Evolutionary conservation across 1,140 invertebrate genomes (phyloP).

Genomic region (Drosophila trapezifrons): DNA sequence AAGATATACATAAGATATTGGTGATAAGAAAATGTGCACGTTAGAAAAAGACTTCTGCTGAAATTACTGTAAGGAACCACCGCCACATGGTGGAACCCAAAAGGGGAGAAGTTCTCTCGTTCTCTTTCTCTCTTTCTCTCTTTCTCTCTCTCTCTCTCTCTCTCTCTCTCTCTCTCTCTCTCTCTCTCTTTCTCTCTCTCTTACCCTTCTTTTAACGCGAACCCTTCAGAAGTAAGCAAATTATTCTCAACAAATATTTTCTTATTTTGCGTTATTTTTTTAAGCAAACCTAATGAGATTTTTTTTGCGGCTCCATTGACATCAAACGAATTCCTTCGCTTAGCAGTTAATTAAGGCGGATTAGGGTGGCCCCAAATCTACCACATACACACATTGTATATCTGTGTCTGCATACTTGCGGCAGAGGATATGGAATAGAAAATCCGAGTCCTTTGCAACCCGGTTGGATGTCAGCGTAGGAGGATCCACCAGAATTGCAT

Average conservation of each 20-base stretch:
- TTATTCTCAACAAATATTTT: conserved; percentile 52
- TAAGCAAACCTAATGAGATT: conserved; percentile 59
- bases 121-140: too few relatives aligned
- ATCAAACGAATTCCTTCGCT: conserved; percentile 65
- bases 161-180: too few relatives aligned
- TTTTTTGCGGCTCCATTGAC: conserved; percentile 51
- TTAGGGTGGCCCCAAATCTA: conserved; percentile 44
- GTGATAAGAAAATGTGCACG: background rate
- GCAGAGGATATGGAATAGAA: conserved; percentile 21
- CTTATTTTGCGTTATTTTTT: conserved; percentile 23
- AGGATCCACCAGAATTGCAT: conserved; percentile 22
- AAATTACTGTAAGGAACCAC: conserved; percentile 19
- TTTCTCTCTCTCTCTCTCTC: background rate
- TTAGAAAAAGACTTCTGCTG: background rate
- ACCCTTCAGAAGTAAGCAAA: conserved; percentile 36
- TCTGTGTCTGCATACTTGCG: conserved; percentile 14
- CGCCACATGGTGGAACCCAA: conserved; percentile 28
- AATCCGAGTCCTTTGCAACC: conserved; percentile 28
- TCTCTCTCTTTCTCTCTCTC: background rate
- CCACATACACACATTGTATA: background rate
- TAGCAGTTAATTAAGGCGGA: conserved; percentile 67
- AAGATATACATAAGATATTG: conserved; percentile 20
- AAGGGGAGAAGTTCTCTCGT: background rate
- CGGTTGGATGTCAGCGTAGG: conserved; percentile 18
- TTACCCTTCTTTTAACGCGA: background rate